These are phyloP conservation scores for Cepphus grylle DNA, from an alignment of 2,113 vertebrate species.

Conservation along the genomic window DNA sequence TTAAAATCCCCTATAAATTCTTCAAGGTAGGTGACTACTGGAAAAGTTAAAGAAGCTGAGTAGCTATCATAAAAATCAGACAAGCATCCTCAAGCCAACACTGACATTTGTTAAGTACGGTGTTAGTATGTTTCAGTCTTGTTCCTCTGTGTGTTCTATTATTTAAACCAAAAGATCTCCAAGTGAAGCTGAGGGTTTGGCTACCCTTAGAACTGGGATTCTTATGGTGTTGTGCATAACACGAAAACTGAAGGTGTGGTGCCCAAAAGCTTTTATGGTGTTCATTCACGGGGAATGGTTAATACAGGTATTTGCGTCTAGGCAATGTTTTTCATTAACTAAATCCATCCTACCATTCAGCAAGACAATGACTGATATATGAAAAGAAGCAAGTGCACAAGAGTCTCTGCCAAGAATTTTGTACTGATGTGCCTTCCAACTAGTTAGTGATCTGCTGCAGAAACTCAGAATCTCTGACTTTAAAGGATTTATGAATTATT, in stretches of 20 bases:
- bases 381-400: neutral
- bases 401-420: neutral
- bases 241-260: neutral
- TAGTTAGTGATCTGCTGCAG: neutral
- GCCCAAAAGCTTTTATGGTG: neutral
- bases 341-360: neutral
- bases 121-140: neutral
- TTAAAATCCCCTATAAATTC: neutral
- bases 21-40: neutral
- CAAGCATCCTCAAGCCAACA: neutral
- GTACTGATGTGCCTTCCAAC: neutral
- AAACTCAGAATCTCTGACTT: neutral
- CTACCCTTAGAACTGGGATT: neutral
- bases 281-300: neutral
- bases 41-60: neutral
- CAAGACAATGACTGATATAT: neutral
- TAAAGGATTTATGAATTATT: neutral
- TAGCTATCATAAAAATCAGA: neutral
- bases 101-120: neutral
- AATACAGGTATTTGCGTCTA: neutral
- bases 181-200: neutral
- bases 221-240: neutral
- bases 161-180: neutral
- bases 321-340: neutral
- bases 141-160: neutral